These are phyloP conservation scores for Pseudoips prasinana DNA, from an alignment of 2,888 invertebrate genomes.

Conservation along the genomic window DNA sequence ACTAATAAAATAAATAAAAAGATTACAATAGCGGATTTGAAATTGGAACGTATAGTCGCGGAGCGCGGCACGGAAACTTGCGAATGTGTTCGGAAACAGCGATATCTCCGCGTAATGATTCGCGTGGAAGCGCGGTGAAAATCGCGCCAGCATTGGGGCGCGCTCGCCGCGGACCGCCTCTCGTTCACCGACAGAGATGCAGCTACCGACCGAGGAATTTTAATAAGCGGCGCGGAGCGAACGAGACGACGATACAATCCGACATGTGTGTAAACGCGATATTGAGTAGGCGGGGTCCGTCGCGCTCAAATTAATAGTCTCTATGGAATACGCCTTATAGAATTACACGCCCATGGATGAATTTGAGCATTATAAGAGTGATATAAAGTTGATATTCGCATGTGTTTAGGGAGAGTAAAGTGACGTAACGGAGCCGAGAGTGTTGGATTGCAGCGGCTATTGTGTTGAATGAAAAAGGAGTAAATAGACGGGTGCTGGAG, in stretches of 20 bases:
- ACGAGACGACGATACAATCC: slow-evolving; percentile 69
- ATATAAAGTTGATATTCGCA: slow-evolving; percentile 35
- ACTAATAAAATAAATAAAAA: slow-evolving; percentile 24
- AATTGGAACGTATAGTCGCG: slow-evolving; percentile 30
- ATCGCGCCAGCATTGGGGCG: slow-evolving; percentile 78
- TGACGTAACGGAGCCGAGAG: slow-evolving; percentile 55
- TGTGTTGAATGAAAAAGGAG: slow-evolving; percentile 82
- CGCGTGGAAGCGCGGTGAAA: slow-evolving; percentile 77
- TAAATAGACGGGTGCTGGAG: slow-evolving; percentile 78
- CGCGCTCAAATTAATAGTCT: slow-evolving; percentile 80
- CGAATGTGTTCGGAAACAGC: slow-evolving; percentile 49
- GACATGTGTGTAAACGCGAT: slow-evolving; percentile 78
- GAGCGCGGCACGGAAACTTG: slow-evolving; percentile 43
- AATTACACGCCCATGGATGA: slow-evolving; percentile 23
- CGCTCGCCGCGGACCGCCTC: slow-evolving; percentile 62
- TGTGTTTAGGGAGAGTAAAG: slow-evolving; percentile 36
- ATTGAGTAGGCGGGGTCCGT: slow-evolving; percentile 77
- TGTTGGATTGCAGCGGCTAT: slow-evolving; percentile 77
- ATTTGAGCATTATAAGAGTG: slow-evolving; percentile 28
- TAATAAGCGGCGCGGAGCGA: slow-evolving; percentile 79
- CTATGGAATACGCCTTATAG: slow-evolving; percentile 74
- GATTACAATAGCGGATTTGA: slow-evolving; percentile 30
- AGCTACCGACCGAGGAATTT: slow-evolving; percentile 77
- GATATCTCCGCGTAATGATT: slow-evolving; percentile 60
- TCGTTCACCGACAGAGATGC: slow-evolving; percentile 71